Percentiles rank a stretch among this genome's conserved stretches.
phyloP scores from a whole-genome alignment of 2,888 invertebrate genomes.

The Deroplatys truncata region DNA sequence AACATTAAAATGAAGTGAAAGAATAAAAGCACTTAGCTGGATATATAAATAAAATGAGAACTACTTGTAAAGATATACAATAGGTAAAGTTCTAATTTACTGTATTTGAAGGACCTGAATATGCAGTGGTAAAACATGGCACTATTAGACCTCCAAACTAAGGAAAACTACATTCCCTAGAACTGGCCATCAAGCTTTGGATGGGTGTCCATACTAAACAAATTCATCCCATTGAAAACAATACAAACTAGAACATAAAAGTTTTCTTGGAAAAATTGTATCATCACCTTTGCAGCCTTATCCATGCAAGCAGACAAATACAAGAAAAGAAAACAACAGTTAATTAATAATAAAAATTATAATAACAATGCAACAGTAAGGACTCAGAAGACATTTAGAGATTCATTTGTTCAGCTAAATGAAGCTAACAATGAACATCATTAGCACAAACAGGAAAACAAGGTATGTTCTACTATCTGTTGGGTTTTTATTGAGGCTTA shows the following conservation, averaged over 20 bases:
- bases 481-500: background rate
- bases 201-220: background rate
- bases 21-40: background rate
- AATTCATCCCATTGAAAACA: background rate
- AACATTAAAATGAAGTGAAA: background rate
- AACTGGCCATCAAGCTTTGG: background rate
- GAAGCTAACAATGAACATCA: conserved; percentile 13
- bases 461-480: background rate
- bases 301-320: conserved; percentile 39
- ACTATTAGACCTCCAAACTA: background rate
- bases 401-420: conserved; percentile 8
- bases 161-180: background rate
- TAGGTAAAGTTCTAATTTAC: background rate
- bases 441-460: background rate
- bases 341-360: conserved; percentile 18
- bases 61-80: background rate
- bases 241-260: conserved; percentile 15
- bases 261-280: conserved; percentile 15
- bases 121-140: background rate
- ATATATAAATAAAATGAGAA: background rate
- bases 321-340: conserved; percentile 31
- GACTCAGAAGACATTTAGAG: conserved; percentile 9
- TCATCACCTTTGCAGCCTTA: conserved; percentile 39
- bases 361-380: conserved; percentile 23
- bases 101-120: background rate